These are phyloP conservation scores for Chrysogorgia sp. DNA, from an alignment of 92 coral and sea anemone species.

Conservation along the genomic window DNA sequence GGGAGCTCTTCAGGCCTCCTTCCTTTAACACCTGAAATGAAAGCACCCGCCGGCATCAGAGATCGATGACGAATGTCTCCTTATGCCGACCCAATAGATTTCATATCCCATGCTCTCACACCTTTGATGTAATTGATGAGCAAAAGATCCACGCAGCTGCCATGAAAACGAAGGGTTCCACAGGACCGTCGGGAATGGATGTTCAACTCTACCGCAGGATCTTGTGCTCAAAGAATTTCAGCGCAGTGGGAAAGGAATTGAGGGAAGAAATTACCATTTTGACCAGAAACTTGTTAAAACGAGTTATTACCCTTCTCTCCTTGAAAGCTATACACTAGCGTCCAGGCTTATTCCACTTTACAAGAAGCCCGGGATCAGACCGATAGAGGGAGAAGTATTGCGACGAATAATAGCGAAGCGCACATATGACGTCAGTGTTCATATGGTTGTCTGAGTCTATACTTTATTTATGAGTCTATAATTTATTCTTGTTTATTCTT, in stretches of 20 bases:
- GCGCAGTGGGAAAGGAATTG: slow-evolving; percentile 41
- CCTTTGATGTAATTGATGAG: slow-evolving; percentile 31
- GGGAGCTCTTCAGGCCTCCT: slow-evolving; percentile 54
- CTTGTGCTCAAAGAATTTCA: slow-evolving; percentile 52
- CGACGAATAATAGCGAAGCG: slow-evolving; percentile 30
- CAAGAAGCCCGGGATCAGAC: slow-evolving; percentile 60
- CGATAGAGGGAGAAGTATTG: slow-evolving; percentile 21
- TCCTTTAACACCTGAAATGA: background rate
- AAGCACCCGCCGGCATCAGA: slow-evolving; percentile 12
- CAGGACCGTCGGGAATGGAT: slow-evolving; percentile 55
- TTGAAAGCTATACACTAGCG: slow-evolving; percentile 14
- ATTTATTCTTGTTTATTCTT: too few relatives aligned
- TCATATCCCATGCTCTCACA: slow-evolving; percentile 6
- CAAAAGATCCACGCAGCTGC: slow-evolving; percentile 4
- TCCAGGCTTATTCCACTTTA: slow-evolving; percentile 60
- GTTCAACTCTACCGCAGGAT: slow-evolving; percentile 56
- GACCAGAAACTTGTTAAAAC: slow-evolving; percentile 39
- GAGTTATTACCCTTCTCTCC: slow-evolving; percentile 18
- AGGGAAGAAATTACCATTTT: slow-evolving; percentile 46
- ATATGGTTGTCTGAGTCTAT: too few relatives aligned
- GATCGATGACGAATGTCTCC: slow-evolving; percentile 21
- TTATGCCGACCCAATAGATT: slow-evolving; percentile 8
- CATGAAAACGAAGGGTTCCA: slow-evolving; percentile 48
- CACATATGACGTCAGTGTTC: too few relatives aligned
- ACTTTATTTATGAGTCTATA: too few relatives aligned